phyloP scores from a whole-genome alignment of 2,113 vertebrate species.

The Rhinogobius similis region DNA sequence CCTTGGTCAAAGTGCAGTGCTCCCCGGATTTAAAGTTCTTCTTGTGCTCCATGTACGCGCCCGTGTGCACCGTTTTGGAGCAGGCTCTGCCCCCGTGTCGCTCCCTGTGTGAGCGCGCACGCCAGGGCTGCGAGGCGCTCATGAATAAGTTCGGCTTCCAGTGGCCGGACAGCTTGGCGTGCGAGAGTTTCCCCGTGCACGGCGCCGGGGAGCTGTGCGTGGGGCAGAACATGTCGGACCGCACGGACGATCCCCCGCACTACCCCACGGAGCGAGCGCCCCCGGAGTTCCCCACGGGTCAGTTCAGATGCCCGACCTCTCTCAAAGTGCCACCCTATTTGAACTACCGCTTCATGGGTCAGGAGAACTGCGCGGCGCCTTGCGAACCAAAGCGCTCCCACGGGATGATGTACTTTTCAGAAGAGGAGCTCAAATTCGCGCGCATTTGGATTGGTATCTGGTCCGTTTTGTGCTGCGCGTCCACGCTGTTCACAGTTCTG shows the following conservation, averaged over 20 bases:
- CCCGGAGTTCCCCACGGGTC: conserved; percentile 42
- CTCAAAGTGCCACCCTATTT: conserved; percentile 89
- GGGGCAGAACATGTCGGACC: conserved; percentile 90
- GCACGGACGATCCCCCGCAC: conserved; percentile 65
- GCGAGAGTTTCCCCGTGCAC: conserved; percentile 89
- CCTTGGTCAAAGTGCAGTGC: conserved; percentile 89
- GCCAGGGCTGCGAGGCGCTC: conserved; percentile 89
- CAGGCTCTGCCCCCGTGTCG: conserved; percentile 88
- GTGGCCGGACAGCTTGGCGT: conserved; percentile 89
- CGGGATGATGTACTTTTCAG: conserved; percentile 92
- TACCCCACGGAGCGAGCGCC: conserved; percentile 52
- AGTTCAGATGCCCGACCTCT: conserved; percentile 86
- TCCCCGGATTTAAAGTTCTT: conserved; percentile 89
- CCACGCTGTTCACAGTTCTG: conserved; percentile 92
- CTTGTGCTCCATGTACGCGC: conserved; percentile 90
- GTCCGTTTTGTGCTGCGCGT: conserved; percentile 92
- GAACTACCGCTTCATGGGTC: conserved; percentile 92
- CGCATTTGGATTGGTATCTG: conserved; percentile 95
- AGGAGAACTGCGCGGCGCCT: conserved; percentile 92
- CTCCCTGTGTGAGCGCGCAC: conserved; percentile 87
- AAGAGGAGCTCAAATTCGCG: conserved; percentile 90
- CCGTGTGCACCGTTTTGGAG: conserved; percentile 89
- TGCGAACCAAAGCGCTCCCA: conserved; percentile 86
- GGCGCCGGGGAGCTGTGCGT: conserved; percentile 91
- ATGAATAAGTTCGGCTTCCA: conserved; percentile 96